phyloP scores from a whole-genome alignment of 1,140 invertebrate species.

The Homalodisca vitripennis region DNA sequence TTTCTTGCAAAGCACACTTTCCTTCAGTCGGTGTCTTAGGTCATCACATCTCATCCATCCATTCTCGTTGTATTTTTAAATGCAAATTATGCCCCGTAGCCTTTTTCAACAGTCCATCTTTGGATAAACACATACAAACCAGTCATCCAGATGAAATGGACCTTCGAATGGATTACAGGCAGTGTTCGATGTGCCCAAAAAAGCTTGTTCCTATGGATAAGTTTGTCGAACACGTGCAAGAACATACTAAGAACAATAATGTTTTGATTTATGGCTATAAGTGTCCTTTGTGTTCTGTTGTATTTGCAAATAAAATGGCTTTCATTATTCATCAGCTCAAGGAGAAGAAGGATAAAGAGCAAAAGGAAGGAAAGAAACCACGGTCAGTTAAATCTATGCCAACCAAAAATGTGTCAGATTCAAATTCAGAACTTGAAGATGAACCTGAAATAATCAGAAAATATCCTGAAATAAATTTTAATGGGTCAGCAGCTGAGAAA shows the following conservation, averaged over 20 bases:
- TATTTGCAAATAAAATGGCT: constrained; percentile 20
- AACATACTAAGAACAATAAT: constrained; percentile 24
- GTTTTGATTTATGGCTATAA: constrained; percentile 29
- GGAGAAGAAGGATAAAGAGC: not conserved
- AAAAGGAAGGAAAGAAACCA: not conserved
- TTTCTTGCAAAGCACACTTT: constrained; percentile 14
- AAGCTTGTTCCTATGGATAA: constrained; percentile 27
- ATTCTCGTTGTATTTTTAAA: constrained; percentile 28
- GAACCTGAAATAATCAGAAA: not conserved
- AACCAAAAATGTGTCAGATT: not conserved
- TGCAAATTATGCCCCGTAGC: constrained; percentile 31
- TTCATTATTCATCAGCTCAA: constrained; percentile 9
- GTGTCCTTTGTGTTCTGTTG: constrained; percentile 29
- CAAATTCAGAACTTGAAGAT: not conserved
- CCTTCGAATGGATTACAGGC: not conserved
- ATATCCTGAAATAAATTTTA: not conserved
- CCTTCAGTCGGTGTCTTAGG: not conserved
- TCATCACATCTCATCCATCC: constrained; percentile 18
- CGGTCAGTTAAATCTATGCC: too few relatives aligned
- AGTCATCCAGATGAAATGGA: not conserved
- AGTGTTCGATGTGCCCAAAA: constrained; percentile 32
- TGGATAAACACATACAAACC: constrained; percentile 19
- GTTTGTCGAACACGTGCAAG: constrained; percentile 20
- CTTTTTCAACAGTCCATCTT: constrained; percentile 13
- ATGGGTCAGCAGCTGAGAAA: constrained; percentile 3